Base-by-base conservation (phyloP, 2,797 vertebrate species). In the Protonibea diacanthus region DNA sequence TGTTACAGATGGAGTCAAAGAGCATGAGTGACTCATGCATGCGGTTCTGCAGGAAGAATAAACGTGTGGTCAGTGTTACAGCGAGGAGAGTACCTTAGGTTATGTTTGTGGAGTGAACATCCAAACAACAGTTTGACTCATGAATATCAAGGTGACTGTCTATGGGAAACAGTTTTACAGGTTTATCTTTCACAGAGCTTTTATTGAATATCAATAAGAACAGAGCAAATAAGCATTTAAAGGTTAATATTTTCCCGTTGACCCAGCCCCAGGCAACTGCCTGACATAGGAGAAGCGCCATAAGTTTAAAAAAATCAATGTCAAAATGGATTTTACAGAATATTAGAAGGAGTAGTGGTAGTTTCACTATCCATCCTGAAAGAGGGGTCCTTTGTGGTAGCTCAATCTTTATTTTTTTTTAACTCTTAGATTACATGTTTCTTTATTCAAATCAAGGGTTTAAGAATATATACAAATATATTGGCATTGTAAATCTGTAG, bases 1-100 rank as follows among this genome's bases (percentile, higher is more conserved):
- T 99, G 97, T 99, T 99, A 94, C 98, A 99, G 97, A 99, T 99
- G 95, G 98, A 99, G 93, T 99, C 98, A 88, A 99, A 99, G 93
- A 99, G 98, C 98, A 99, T 99, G 93, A 99, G 97, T 78, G 98
- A 99, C 94, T 99, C 98, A 33, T 99, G 98, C 97, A 99, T 99
- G 95, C 98, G 98, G 96, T 99, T 99, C 98, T 99, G 95, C 82
- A 65, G 91, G 49, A 80, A 38, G 58, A 69, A 74, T 4, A 62
- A 21, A 68, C n/a, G 2, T 53, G 66, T 58, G 62, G 42, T 55
- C 15, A 20, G 38, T 42, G 42, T 51, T 11, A 56, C 40, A 62
- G n/a, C 52, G 67, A 69, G 44, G 45, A 33, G 42, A 44, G 42
- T 14, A 14, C 13, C 42, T 44, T 9, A 9, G 33, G 33, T 38